Conservation (phyloP, 2,797 vertebrate genomes). For the Platyrinchus mystaceus region DNA sequence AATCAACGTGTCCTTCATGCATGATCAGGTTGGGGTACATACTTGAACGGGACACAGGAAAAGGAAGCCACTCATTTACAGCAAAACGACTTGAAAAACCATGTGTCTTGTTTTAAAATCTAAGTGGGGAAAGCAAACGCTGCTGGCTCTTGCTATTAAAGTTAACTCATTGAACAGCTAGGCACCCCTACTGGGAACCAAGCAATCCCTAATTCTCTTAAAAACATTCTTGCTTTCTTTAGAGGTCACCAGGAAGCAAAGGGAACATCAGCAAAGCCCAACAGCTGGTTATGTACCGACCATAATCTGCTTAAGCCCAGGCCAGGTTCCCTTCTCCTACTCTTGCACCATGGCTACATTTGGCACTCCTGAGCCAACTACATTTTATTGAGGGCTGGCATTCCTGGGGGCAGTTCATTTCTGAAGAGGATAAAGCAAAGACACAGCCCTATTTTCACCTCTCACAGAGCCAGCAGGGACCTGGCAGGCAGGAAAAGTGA, state of each 20-base stretch:
- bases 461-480: neutral
- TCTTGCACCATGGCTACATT: neutral
- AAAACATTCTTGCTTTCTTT: neutral
- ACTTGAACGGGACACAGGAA: neutral
- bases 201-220: neutral
- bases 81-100: neutral
- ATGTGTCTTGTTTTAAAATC: neutral
- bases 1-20: neutral
- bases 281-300: accelerated
- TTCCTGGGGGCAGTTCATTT: neutral
- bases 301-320: neutral
- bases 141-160: neutral
- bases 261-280: neutral
- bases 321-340: neutral
- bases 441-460: neutral
- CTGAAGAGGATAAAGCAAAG: neutral
- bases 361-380: neutral
- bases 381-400: neutral
- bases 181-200: neutral
- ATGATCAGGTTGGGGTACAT: neutral
- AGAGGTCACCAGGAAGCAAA: neutral
- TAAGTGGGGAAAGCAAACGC: neutral
- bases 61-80: neutral
- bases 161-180: neutral
- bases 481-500: neutral